Percentiles rank a stretch among this genome's conserved stretches.
Conservation (phyloP, 1,140 invertebrate species). For the Drosophila lacertosa region DNA sequence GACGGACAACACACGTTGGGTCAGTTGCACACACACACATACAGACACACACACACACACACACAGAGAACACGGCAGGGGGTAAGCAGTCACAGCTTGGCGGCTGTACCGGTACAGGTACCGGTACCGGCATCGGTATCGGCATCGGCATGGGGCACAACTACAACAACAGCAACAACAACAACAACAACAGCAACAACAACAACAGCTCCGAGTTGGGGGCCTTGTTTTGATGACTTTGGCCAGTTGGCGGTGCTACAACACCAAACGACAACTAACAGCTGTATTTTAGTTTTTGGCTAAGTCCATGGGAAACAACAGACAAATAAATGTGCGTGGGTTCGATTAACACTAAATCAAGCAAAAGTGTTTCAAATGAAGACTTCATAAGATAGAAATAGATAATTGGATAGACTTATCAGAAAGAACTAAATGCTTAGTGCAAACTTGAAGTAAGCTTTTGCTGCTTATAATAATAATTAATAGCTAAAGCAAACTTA, state of each 20-base stretch:
- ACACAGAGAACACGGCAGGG: slow-evolving; percentile 69
- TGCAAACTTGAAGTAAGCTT: no score
- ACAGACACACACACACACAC: no score
- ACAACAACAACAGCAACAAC: slow-evolving; percentile 31
- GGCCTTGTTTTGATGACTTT: slow-evolving; percentile 75
- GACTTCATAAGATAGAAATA: no score
- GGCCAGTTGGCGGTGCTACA: slow-evolving; percentile 57
- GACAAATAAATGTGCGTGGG: slow-evolving; percentile 4
- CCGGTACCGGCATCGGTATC: slow-evolving; percentile 45
- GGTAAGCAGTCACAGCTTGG: slow-evolving; percentile 56
- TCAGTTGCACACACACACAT: slow-evolving; percentile 75
- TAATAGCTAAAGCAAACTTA: no score
- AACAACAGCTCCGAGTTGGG: slow-evolving; percentile 58
- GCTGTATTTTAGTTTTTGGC: slow-evolving; percentile 37
- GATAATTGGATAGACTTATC: no score
- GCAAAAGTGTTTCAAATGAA: not conserved
- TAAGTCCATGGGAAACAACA: not conserved
- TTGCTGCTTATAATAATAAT: no score
- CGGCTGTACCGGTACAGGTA: slow-evolving; percentile 38
- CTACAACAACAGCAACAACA: slow-evolving; percentile 23
- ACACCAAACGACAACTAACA: slow-evolving; percentile 45
- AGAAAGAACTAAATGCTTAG: no score
- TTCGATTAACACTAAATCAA: slow-evolving; percentile 11
- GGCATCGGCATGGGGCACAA: slow-evolving; percentile 50
- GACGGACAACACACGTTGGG: slow-evolving; percentile 68